A percentile compares a stretch with the other conserved stretches of the same genome.
Evolutionary conservation across 2,113 vertebrate species (phyloP).

Genomic region (Rhadina sibilatrix): DNA sequence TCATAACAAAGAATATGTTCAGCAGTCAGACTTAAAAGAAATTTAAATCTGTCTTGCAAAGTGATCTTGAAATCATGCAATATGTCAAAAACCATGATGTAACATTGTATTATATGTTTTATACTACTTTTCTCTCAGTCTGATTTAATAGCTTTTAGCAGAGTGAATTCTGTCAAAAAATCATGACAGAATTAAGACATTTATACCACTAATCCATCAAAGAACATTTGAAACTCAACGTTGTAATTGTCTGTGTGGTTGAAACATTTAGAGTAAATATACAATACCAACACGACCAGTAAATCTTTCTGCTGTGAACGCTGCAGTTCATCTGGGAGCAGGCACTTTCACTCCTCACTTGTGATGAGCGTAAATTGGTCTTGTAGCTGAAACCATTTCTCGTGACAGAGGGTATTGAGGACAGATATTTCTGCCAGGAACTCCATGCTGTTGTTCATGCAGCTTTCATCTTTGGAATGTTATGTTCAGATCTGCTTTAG

Average conservation of each 20-base stretch:
- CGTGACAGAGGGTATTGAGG: slow-evolving; percentile 3
- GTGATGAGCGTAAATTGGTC: neutral
- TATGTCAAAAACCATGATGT: neutral
- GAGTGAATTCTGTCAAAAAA: neutral
- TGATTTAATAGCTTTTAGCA: neutral
- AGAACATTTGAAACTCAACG: neutral
- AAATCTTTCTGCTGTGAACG: neutral
- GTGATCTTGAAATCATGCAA: neutral
- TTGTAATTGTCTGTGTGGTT: neutral
- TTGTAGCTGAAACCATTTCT: slow-evolving; percentile 7
- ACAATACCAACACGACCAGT: neutral
- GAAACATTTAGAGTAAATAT: neutral
- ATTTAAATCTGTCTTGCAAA: neutral
- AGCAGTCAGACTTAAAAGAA: neutral
- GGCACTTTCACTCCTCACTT: neutral
- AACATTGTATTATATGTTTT: neutral
- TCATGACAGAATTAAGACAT: neutral
- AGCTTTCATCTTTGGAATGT: slow-evolving; percentile 46
- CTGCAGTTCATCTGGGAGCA: neutral
- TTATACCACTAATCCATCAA: neutral
- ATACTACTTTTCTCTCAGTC: neutral
- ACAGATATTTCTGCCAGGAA: slow-evolving; percentile 30
- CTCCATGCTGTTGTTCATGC: neutral
- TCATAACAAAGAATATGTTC: neutral
- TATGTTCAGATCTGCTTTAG: slow-evolving; percentile 24